These are phyloP conservation scores for Scaptodrosophila lebanonensis DNA, from an alignment of 1,140 invertebrate species.

Conservation along the genomic window DNA sequence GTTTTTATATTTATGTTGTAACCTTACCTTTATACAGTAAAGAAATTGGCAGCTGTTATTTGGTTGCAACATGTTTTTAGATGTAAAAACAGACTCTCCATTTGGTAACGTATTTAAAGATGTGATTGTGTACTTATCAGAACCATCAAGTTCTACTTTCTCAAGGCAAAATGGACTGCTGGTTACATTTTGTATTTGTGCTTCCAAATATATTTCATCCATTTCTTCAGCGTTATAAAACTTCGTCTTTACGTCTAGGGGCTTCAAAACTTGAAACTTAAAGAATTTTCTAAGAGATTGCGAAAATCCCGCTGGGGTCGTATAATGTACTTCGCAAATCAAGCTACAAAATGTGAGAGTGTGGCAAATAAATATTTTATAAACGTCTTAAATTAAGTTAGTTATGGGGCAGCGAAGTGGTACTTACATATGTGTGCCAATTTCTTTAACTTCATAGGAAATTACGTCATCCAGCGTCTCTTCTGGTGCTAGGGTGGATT, in stretches of 20 bases:
- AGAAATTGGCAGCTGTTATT: slow-evolving; percentile 93
- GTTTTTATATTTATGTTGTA: too few relatives aligned
- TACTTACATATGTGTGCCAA: slow-evolving; percentile 95
- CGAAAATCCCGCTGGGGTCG: slow-evolving; percentile 83
- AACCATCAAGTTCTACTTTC: slow-evolving; percentile 87
- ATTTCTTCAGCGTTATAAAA: slow-evolving; percentile 98
- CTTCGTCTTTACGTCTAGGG: slow-evolving; percentile 98
- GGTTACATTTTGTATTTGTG: slow-evolving; percentile 81
- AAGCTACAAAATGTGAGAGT: slow-evolving; percentile 83
- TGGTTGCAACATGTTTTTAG: slow-evolving; percentile 88
- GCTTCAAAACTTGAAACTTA: slow-evolving; percentile 98
- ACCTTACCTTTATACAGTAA: slow-evolving; percentile 85
- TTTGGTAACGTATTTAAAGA: slow-evolving; percentile 82
- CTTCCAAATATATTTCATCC: slow-evolving; percentile 98
- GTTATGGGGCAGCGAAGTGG: neutral
- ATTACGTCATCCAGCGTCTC: slow-evolving; percentile 96
- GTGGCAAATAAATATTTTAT: too few relatives aligned
- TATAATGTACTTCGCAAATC: slow-evolving; percentile 97
- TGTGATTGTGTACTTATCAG: slow-evolving; percentile 88
- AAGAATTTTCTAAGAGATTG: slow-evolving; percentile 96
- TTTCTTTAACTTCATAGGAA: slow-evolving; percentile 98
- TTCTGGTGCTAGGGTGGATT: slow-evolving; percentile 84
- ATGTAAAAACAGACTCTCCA: slow-evolving; percentile 88
- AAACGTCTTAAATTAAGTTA: neutral
- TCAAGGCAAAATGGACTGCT: slow-evolving; percentile 65